Evolutionary conservation across 1,140 invertebrate genomes (phyloP).

Genomic region (Brevipalpus yothersi): DNA sequence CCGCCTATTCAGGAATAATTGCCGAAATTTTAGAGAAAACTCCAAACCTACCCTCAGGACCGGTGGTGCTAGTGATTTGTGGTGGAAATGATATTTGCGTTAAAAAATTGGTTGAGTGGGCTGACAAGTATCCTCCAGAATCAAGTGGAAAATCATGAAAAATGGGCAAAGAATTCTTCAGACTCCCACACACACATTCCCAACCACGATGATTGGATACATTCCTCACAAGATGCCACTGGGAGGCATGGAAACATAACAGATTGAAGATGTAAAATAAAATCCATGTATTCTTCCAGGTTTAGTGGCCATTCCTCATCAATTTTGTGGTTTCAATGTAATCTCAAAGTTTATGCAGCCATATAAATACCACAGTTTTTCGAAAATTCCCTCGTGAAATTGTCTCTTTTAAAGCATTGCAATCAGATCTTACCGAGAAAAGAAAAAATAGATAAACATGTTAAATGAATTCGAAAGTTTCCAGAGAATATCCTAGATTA

Average conservation of each 20-base stretch:
- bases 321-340: too few species aligned
- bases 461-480: too few species aligned
- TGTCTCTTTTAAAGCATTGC: too few species aligned
- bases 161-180: not conserved
- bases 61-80: slow-evolving; percentile 25
- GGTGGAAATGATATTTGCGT: slow-evolving; percentile 24
- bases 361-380: too few species aligned
- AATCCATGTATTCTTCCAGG: too few species aligned
- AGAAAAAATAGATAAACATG: too few species aligned
- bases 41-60: slow-evolving; percentile 16
- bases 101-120: slow-evolving; percentile 19
- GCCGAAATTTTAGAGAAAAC: slow-evolving; percentile 6
- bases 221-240: not conserved
- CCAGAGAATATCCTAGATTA: too few species aligned
- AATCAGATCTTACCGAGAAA: too few species aligned
- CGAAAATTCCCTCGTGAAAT: too few species aligned
- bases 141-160: not conserved
- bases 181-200: not conserved
- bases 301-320: too few species aligned
- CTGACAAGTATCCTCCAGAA: slow-evolving; percentile 1
- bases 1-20: slow-evolving; percentile 19
- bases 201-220: not conserved
- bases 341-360: too few species aligned
- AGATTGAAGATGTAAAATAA: too few species aligned
- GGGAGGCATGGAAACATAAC: not conserved